Percentiles rank a stretch among this genome's conserved stretches.
Conservation (phyloP, 2,113 vertebrate species). For the Puntigrus tetrazona region DNA sequence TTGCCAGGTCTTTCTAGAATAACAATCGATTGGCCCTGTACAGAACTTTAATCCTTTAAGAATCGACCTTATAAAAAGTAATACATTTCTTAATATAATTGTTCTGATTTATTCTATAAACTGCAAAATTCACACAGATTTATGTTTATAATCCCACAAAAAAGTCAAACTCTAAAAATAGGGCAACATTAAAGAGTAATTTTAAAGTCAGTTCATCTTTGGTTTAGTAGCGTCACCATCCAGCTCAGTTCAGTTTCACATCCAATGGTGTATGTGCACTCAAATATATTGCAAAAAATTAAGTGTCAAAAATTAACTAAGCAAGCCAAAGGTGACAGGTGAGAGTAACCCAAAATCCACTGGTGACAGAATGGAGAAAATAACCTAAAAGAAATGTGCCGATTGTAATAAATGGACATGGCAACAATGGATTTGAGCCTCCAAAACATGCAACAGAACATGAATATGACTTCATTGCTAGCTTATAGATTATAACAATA, state of each 20-base stretch:
- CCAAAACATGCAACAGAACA: not conserved
- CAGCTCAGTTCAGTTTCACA: too few relatives aligned
- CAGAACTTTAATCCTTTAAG: not conserved
- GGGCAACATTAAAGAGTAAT: too few relatives aligned
- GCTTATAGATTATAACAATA: not conserved
- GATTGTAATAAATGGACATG: not conserved
- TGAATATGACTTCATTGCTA: not conserved
- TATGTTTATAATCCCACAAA: not conserved
- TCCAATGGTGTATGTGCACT: too few relatives aligned
- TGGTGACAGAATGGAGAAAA: too few relatives aligned
- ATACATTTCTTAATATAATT: not conserved
- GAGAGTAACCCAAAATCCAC: too few relatives aligned
- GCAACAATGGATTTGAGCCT: not conserved
- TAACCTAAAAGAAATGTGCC: not conserved
- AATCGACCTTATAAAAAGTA: not conserved
- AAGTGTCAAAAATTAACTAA: too few relatives aligned
- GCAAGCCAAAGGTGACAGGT: too few relatives aligned
- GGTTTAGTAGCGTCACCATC: too few relatives aligned
- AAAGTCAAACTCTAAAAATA: too few relatives aligned
- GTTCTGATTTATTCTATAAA: not conserved
- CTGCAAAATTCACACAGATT: not conserved
- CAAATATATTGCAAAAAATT: too few relatives aligned
- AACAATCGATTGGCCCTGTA: not conserved
- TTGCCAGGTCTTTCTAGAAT: conserved; percentile 6
- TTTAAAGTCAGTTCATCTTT: too few relatives aligned